Base-by-base conservation (phyloP, 2,888 invertebrate genomes). In the Pinctada fucata region DNA sequence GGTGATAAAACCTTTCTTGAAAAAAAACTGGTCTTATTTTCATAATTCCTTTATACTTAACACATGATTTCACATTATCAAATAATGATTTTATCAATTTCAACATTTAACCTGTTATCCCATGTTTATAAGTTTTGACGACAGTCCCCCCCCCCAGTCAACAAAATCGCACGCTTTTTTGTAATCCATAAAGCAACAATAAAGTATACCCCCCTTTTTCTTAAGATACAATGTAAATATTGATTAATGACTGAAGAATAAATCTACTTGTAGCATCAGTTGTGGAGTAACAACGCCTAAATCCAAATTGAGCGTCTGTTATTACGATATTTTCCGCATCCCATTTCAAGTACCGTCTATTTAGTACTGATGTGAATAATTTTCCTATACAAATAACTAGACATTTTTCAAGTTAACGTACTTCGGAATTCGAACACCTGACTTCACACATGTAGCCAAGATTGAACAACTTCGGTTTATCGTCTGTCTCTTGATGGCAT, bases 161-260 rank as follows among this genome's bases (percentile, higher is more conserved):
- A 68, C 47, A 13, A 50, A 68, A n/a, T 68, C 48, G 8, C 48
- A 68, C 2, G 68, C 68, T 68, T 68, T 68, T 48, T 49, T 48
- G n/a, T 16, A 68, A n/a, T n/a, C n/a, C n/a, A n/a, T n/a, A n/a
- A n/a, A n/a, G n/a, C n/a, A n/a, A n/a, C n/a, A n/a, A n/a, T n/a
- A n/a, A n/a, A n/a, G n/a, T n/a, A n/a, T n/a, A n/a, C n/a, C n/a
- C n/a, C n/a, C n/a, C n/a, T n/a, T 13, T 68, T n/a, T 13, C 48
- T 8, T 13, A 68, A 68, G 16, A 48, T 49, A 68, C 68, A 68
- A 68, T 68, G n/a, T 68, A 47, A 48, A 10, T 66, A 66, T 66
- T 6, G 6, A 66, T n/a, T 45, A 66, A 45, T 2, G n/a, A 66
- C 45, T n/a, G 66, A 16, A 66, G 16, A 8, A 66, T 2, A n/a